Base-by-base conservation (phyloP, 2,888 invertebrate species). In the Aromia moschata region DNA sequence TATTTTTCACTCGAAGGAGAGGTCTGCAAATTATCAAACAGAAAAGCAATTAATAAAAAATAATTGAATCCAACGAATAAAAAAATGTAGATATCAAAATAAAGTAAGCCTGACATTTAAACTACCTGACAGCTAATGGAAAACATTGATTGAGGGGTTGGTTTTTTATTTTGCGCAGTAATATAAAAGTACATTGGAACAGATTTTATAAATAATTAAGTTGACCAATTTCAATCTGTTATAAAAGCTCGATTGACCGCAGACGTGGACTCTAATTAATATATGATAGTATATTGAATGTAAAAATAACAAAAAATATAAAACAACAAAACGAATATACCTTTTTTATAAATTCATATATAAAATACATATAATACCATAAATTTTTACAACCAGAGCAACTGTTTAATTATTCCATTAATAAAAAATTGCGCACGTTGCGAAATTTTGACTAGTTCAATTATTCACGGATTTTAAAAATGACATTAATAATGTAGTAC, bases 141-240 rank as follows among this genome's bases (percentile, higher is more conserved):
- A 64, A 64, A 65, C 64, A 67, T 67, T 67, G 67, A 67, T 67
- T 65, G 62, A 67, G 61, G 64, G 62, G 60, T 66, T 58, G 64
- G 60, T 64, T 66, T n/a, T 66, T 64, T 62, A 62, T 64, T 67
- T 65, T 64, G 60, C 67, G 64, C 67, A 67, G 64, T 61, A 57
- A 60, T 65, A 64, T 58, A 62, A 65, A 65, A 64, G 58, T 65
- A 59, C 53, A 57, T 53, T 61, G 33, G 49, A 62, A 62, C 62
- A 65, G 55, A 65, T 61, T 62, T 62, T 66, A 66, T 69, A 69
- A 69, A 69, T 69, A 69, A 68, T 67, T 69, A 69, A 69, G 60
- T 64, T 62, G 54, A 65, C 63, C 64, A 65, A 62, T 67, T 69
- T 55, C 65, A 69, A 67, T 68, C 63, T 60, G 64, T 65, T 67